phyloP scores from a whole-genome alignment of 2,888 invertebrate genomes.

The Endomychus coccineus region DNA sequence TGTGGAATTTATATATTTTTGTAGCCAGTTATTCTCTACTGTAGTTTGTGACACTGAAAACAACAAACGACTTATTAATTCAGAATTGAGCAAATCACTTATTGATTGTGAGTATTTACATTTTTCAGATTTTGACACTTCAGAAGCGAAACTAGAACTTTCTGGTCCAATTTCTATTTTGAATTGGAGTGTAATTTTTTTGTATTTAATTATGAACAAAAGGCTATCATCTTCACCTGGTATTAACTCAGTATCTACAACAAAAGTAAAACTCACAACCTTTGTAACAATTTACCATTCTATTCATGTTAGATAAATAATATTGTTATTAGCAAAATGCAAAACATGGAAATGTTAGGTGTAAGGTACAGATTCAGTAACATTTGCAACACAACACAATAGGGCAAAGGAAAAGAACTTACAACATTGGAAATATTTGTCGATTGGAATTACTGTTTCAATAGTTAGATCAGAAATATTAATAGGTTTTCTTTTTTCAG shows the following conservation, averaged over 20 bases:
- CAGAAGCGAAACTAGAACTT: conserved; percentile 66
- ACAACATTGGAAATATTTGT: conserved; percentile 70
- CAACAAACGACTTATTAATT: no score
- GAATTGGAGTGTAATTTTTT: conserved; percentile 47
- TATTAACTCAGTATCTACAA: conserved; percentile 49
- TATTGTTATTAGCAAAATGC: no score
- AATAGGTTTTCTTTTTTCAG: conserved; percentile 58
- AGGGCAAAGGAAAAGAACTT: conserved; percentile 28
- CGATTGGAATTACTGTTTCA: conserved; percentile 73
- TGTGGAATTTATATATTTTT: no score
- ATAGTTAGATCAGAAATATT: conserved; percentile 70
- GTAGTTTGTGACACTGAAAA: conserved; percentile 2
- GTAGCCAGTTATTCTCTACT: conserved; percentile 9
- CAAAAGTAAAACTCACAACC: no score
- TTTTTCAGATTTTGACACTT: conserved; percentile 66
- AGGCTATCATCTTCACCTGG: conserved; percentile 46
- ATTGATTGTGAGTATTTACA: conserved; percentile 43
- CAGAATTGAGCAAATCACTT: no score
- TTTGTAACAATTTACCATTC: no score
- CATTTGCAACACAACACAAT: conserved; percentile 1
- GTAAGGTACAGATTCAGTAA: no score
- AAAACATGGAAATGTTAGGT: no score
- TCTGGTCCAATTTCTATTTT: conserved; percentile 52
- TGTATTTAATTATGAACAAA: conserved; percentile 48
- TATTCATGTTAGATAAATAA: no score